phyloP scores from a whole-genome alignment of 2,113 vertebrate genomes.

The Eudorcas thomsonii region DNA sequence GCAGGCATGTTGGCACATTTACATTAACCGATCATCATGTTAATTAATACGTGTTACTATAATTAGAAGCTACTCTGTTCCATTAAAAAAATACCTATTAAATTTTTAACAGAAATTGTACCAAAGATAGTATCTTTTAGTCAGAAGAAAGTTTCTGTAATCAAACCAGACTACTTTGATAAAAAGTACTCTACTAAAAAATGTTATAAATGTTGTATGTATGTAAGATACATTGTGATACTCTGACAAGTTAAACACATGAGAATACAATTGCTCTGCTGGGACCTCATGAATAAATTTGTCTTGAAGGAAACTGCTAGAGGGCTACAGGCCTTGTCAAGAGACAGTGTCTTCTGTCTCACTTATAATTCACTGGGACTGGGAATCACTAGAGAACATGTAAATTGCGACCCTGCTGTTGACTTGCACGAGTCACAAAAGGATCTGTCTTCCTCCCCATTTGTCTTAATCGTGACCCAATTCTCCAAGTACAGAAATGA shows the following conservation, averaged over 20 bases:
- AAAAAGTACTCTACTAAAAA: constrained; percentile 27
- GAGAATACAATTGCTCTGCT: neutral
- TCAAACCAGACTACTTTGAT: constrained; percentile 55
- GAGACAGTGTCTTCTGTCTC: neutral
- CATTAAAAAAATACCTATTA: neutral
- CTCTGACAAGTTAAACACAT: neutral
- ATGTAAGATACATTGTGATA: neutral
- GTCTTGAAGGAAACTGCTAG: neutral
- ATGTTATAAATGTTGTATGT: neutral
- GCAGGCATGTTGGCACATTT: neutral
- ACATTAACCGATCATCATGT: neutral
- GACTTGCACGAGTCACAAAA: neutral
- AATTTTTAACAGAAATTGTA: constrained; percentile 51
- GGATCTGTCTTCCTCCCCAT: neutral
- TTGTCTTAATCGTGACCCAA: neutral
- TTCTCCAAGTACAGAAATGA: neutral
- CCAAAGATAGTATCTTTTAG: constrained; percentile 30
- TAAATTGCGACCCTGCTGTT: neutral
- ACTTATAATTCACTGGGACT: neutral
- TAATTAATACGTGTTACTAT: neutral
- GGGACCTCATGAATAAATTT: neutral
- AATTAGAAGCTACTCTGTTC: neutral
- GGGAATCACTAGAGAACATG: neutral
- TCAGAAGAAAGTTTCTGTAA: neutral
- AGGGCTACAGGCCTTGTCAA: neutral